Conservation (phyloP, 2,888 invertebrate genomes). For the Dryocosmus kuriphilus region DNA sequence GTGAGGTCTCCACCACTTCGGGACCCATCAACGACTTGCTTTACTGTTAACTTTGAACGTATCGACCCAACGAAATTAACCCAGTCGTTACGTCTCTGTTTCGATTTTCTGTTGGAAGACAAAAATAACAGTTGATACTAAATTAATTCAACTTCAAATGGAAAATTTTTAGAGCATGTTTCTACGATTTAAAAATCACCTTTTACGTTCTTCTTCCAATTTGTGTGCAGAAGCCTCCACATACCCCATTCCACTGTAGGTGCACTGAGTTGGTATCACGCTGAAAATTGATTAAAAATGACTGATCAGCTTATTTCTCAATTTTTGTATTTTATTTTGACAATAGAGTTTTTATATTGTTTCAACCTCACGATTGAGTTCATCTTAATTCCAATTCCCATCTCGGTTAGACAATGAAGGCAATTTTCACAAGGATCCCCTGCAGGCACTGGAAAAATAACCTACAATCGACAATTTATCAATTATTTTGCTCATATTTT, state of each 20-base stretch:
- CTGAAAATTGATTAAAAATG: slow-evolving; percentile 56
- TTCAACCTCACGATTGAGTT: slow-evolving; percentile 85
- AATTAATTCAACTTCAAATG: background rate
- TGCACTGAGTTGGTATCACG: slow-evolving; percentile 74
- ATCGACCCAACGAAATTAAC: slow-evolving; percentile 87
- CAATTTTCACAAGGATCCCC: slow-evolving; percentile 87
- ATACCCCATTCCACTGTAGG: slow-evolving; percentile 67
- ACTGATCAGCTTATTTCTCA: background rate
- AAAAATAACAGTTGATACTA: background rate
- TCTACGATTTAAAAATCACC: background rate
- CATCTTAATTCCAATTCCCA: slow-evolving; percentile 84
- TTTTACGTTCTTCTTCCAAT: slow-evolving; percentile 57
- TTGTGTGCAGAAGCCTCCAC: slow-evolving; percentile 55
- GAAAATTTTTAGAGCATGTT: background rate
- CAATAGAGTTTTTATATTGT: background rate
- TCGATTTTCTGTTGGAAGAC: slow-evolving; percentile 58
- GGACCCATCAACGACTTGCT: slow-evolving; percentile 90
- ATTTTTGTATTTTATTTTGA: background rate
- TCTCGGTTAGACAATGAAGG: slow-evolving; percentile 85
- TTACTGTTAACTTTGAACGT: slow-evolving; percentile 88
- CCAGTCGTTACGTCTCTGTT: slow-evolving; percentile 80
- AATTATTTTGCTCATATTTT: too few relatives aligned
- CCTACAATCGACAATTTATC: slow-evolving; percentile 61
- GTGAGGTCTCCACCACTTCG: slow-evolving; percentile 87
- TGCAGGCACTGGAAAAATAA: slow-evolving; percentile 83